Base-by-base conservation (phyloP, 2,888 invertebrate genomes). In the Dasysyrphus tricinctus region DNA sequence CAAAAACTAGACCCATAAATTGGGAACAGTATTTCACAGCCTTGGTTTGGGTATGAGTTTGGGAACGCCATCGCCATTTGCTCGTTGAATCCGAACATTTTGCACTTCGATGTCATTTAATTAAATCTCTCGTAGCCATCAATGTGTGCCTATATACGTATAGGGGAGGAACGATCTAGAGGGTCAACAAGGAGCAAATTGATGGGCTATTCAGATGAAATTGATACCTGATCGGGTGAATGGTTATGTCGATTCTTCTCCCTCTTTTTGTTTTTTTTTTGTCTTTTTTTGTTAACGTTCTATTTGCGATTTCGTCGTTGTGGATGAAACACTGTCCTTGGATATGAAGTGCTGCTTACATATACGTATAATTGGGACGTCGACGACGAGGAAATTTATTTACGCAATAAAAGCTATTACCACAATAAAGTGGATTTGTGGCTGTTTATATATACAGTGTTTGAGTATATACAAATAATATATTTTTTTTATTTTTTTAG, bases 221-320 rank as follows among this genome's bases (percentile, higher is more conserved):
- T 79, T 86, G 86, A 86, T 86, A 86, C 86, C 86, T 86, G 86
- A 82, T 69, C 72, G 78, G 83, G 65, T 73, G 86, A 85, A 79
- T 88, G 85, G 78, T 88, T 87, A 76, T 54, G 69, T 69, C 61
- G 44, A 76, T 72, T 79, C 63, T 67, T 57, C 32, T 12, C 39
- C 19, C n/a, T 37, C 16, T 19, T 12, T 42, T 6, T 42, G n/a
- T 11, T n/a, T 69, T 69, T 51, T 57, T 75, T 32, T 51, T 49
- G 24, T 44, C n/a, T 34, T 63, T 56, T 65, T 72, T 73, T 24
- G 19, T 4, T 49, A n/a, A 54, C 24, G 16, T 59, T 16, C 5
- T 44, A 29, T 63, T 37, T 61, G 47, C 12, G 19, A 51, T 49
- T 51, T 69, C 3, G 51, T 14, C 49, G 19, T 51, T 51, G 39